phyloP scores from a whole-genome alignment of 2,113 vertebrate genomes.

The pig (Sus scrofa) region DNA sequence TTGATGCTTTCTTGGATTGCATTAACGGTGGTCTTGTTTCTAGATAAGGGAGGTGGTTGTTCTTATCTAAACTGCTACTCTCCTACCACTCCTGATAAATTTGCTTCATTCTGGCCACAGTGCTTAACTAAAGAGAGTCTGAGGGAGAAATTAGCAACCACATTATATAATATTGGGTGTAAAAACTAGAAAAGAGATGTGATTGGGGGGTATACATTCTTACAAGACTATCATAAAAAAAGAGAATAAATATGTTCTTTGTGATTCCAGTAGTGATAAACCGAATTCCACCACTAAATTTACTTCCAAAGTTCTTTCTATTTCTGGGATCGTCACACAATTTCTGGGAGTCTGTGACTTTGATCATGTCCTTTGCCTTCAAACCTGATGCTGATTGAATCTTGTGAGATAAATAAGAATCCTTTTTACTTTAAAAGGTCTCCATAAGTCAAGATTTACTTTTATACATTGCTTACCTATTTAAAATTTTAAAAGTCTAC shows the following conservation, averaged over 20 bases:
- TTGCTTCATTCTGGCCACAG: background rate
- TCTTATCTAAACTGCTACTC: background rate
- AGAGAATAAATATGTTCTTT: background rate
- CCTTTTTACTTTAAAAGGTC: constrained; percentile 34
- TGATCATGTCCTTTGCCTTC: background rate
- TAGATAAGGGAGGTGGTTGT: background rate
- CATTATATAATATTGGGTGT: background rate
- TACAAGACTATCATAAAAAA: background rate
- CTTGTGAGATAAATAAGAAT: background rate
- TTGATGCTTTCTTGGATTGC: background rate
- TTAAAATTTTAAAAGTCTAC: constrained; percentile 44
- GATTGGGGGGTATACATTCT: background rate
- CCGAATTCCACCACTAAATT: background rate
- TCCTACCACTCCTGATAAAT: background rate
- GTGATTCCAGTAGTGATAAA: background rate
- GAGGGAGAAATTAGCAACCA: background rate
- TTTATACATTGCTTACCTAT: background rate
- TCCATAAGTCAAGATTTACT: background rate
- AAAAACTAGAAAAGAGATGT: background rate
- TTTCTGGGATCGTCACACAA: background rate
- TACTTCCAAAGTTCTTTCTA: background rate
- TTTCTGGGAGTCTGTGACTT: background rate
- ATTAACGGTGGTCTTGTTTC: background rate
- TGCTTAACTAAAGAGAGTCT: background rate
- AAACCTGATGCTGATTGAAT: constrained; percentile 21